phyloP scores from a whole-genome alignment of 2,888 invertebrate genomes.

The Morpho achilles region DNA sequence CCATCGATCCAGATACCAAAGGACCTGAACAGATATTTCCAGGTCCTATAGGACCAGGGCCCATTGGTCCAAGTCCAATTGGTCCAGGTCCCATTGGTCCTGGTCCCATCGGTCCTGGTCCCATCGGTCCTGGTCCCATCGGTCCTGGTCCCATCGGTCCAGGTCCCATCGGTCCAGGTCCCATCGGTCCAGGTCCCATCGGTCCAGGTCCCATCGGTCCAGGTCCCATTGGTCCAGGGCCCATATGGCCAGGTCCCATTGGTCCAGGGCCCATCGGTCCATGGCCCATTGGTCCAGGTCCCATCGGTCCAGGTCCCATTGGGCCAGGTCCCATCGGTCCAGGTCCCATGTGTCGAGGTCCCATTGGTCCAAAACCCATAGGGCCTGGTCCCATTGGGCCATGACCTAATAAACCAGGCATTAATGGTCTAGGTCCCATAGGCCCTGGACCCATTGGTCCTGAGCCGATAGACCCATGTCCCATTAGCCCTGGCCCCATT shows the following conservation, averaged over 20 bases:
- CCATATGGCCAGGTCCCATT: constrained; percentile 31
- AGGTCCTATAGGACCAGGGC: constrained; percentile 30
- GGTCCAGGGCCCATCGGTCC: constrained; percentile 24
- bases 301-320: constrained; percentile 28
- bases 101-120: constrained; percentile 28
- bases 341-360: constrained; percentile 30
- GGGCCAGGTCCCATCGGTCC: constrained; percentile 34
- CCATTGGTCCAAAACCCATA: constrained; percentile 25
- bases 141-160: constrained; percentile 27
- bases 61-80: constrained; percentile 36
- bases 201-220: constrained; percentile 30
- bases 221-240: constrained; percentile 38
- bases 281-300: constrained; percentile 25
- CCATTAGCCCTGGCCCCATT: constrained; percentile 26
- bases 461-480: background rate
- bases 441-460: constrained; percentile 9
- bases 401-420: constrained; percentile 32
- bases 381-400: constrained; percentile 27
- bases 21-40: constrained; percentile 26
- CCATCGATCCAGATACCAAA: constrained; percentile 26
- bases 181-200: constrained; percentile 30
- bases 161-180: constrained; percentile 31
- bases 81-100: constrained; percentile 35
- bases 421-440: constrained; percentile 30
- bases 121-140: constrained; percentile 28